Conservation (phyloP, 2,888 invertebrate genomes). For the Liopterus haemorrhoidalis region DNA sequence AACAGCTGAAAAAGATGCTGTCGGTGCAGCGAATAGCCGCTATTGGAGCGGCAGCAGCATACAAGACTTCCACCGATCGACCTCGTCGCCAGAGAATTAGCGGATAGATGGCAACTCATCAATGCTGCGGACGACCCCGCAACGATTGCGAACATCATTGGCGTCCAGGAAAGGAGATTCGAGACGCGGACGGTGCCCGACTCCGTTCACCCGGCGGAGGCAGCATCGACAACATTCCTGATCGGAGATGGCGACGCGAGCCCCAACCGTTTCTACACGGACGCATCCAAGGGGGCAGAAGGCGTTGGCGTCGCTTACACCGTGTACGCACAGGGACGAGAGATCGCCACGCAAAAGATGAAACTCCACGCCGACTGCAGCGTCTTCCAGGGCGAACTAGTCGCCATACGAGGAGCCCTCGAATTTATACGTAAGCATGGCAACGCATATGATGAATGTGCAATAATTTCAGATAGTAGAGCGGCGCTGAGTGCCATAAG, state of each 20-base stretch:
- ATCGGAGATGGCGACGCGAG: too few relatives aligned
- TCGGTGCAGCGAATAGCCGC: constrained; percentile 5
- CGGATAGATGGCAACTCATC: neutral
- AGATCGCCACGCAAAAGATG: constrained; percentile 4
- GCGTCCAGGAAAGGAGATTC: too few relatives aligned
- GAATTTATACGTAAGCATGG: neutral
- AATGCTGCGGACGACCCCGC: neutral
- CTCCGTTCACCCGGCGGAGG: too few relatives aligned
- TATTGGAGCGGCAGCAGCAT: constrained; percentile 11
- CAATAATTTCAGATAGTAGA: too few relatives aligned
- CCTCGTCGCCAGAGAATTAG: neutral
- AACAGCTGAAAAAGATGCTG: neutral
- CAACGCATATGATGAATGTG: too few relatives aligned
- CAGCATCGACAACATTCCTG: too few relatives aligned
- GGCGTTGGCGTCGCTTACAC: constrained; percentile 9
- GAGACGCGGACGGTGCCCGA: too few relatives aligned
- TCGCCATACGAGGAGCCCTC: constrained; percentile 3
- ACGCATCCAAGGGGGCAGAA: constrained; percentile 1
- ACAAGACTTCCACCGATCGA: constrained; percentile 2
- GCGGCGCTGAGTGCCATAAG: neutral
- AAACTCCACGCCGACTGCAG: constrained; percentile 6
- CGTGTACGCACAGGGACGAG: neutral
- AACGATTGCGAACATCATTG: too few relatives aligned
- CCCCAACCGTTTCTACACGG: constrained; percentile 2
- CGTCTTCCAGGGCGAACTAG: constrained; percentile 14